A percentile compares a stretch with the other conserved stretches of the same genome.
Conservation (phyloP, 1,140 invertebrate genomes). For the Listronotus oregonensis region DNA sequence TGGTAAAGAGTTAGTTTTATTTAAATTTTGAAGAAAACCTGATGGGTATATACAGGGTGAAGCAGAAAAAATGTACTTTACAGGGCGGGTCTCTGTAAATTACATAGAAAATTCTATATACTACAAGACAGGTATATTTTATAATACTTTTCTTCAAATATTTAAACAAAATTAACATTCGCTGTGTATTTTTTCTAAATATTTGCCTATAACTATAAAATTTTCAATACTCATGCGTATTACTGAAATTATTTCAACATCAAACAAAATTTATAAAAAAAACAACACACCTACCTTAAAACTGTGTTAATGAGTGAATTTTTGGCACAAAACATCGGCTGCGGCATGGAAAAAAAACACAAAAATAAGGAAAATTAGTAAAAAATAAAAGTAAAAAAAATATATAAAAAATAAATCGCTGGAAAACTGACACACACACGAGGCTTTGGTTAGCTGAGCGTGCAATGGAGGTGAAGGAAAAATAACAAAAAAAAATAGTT, state of each 20-base stretch:
- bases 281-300: conserved; percentile 46
- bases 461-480: conserved; percentile 2
- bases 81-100: too few species aligned
- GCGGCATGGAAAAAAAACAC: conserved; percentile 52
- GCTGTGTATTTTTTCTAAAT: neutral
- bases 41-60: neutral
- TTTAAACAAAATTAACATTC: too few species aligned
- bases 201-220: neutral
- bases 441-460: conserved; percentile 24
- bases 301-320: conserved; percentile 46
- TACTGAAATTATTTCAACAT: conserved; percentile 11
- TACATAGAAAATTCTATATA: neutral
- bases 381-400: conserved; percentile 34
- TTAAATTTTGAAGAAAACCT: neutral
- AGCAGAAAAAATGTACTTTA: too few species aligned
- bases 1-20: neutral
- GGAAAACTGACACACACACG: conserved; percentile 5
- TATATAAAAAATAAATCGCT: conserved; percentile 15
- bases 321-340: conserved; percentile 54
- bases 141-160: neutral
- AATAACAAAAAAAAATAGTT: too few species aligned
- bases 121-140: neutral
- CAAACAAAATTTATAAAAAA: conserved; percentile 15
- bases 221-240: conserved; percentile 21
- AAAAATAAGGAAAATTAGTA: conserved; percentile 50